phyloP scores from a whole-genome alignment of 2,888 invertebrate species.

The Timema cristinae region DNA sequence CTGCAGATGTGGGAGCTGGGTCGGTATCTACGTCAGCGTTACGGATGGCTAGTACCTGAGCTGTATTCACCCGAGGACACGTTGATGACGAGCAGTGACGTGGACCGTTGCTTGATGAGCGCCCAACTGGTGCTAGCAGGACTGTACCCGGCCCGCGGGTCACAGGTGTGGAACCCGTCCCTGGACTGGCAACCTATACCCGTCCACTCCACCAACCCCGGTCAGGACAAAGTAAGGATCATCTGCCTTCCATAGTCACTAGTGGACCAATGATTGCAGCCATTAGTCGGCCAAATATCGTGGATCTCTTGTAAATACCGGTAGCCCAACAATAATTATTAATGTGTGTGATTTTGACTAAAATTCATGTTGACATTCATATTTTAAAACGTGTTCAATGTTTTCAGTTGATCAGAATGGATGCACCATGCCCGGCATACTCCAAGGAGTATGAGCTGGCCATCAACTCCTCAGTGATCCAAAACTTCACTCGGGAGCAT shows the following conservation, averaged over 20 bases:
- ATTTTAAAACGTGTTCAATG: too few species aligned
- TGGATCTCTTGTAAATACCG: too few species aligned
- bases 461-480: conserved; percentile 50
- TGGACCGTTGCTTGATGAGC: conserved; percentile 82
- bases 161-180: conserved; percentile 61
- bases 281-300: too few species aligned
- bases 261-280: too few species aligned
- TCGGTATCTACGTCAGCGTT: conserved; percentile 63
- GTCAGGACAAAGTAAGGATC: background rate
- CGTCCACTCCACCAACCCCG: conserved; percentile 59
- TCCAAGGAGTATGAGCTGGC: conserved; percentile 50
- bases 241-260: too few species aligned
- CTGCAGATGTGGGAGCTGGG: conserved; percentile 71
- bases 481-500: conserved; percentile 51
- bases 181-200: conserved; percentile 82
- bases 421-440: conserved; percentile 54
- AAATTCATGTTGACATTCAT: too few species aligned
- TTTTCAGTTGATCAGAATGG: conserved; percentile 47
- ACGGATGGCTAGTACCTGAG: conserved; percentile 59
- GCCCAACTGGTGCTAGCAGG: conserved; percentile 77
- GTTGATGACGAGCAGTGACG: conserved; percentile 67
- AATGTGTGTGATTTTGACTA: too few species aligned
- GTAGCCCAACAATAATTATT: too few species aligned
- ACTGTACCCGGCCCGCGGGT: conserved; percentile 60
- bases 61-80: conserved; percentile 60